Percentiles rank a stretch among this genome's conserved stretches.
Conservation (phyloP, 2,888 invertebrate genomes). For the Drepana falcataria region DNA sequence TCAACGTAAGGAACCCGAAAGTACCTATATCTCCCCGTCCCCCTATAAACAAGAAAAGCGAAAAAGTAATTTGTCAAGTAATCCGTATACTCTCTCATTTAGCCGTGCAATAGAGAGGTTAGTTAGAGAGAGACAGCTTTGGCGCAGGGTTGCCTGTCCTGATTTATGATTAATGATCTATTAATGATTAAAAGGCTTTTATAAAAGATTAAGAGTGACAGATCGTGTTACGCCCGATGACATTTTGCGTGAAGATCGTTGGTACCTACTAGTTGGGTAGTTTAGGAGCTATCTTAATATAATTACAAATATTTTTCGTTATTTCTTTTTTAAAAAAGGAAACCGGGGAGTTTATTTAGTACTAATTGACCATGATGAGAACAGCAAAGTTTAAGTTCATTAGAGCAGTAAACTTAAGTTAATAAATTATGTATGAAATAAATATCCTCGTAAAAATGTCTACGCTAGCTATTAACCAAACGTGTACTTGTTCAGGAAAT, state of each 20-base stretch:
- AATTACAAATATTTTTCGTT: too few species aligned
- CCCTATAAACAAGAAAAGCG: constrained; percentile 53
- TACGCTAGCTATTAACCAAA: background rate
- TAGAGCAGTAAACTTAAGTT: too few species aligned
- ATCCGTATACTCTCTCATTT: constrained; percentile 54
- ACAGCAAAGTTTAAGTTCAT: too few species aligned
- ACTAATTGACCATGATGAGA: too few species aligned
- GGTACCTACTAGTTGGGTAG: background rate
- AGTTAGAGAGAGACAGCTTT: constrained; percentile 21
- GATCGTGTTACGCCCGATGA: constrained; percentile 19
- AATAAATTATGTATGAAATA: background rate
- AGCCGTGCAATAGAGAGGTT: constrained; percentile 37
- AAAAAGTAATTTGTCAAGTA: constrained; percentile 75
- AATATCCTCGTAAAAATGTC: background rate
- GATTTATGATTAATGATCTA: constrained; percentile 55
- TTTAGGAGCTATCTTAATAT: background rate
- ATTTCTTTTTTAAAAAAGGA: too few species aligned
- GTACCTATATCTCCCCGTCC: background rate
- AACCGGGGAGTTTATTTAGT: too few species aligned
- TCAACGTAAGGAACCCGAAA: constrained; percentile 1
- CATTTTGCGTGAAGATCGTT: background rate
- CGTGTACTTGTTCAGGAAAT: background rate
- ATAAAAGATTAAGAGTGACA: constrained; percentile 40
- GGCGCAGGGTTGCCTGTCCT: constrained; percentile 18
- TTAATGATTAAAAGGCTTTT: constrained; percentile 53